Evolutionary conservation across 2,113 vertebrate genomes (phyloP).

Genomic region (Gracilinanus agilis): DNA sequence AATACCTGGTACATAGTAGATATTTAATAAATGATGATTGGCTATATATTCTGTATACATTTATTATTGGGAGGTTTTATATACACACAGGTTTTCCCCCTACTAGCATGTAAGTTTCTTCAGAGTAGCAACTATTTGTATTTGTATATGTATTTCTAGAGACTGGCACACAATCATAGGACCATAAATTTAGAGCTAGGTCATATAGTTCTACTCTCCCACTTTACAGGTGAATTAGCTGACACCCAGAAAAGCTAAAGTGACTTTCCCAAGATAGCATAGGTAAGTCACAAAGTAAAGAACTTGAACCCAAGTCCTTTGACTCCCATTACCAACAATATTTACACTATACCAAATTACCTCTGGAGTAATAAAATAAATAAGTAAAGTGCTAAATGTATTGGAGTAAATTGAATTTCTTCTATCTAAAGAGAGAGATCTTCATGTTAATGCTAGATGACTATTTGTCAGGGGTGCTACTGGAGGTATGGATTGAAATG

Average conservation of each 20-base stretch:
- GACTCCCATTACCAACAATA: background rate
- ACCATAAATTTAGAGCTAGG: background rate
- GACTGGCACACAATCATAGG: background rate
- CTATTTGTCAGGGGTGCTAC: background rate
- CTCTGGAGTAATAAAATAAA: background rate
- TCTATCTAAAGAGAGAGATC: background rate
- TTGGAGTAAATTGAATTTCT: background rate
- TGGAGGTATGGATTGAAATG: background rate
- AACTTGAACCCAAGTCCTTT: background rate
- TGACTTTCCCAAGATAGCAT: background rate
- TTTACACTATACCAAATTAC: background rate
- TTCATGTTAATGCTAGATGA: background rate
- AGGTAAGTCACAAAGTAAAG: background rate
- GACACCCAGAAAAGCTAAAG: background rate
- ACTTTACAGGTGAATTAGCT: background rate
- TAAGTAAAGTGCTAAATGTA: background rate
- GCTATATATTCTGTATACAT: background rate
- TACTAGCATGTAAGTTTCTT: background rate
- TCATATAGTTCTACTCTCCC: background rate
- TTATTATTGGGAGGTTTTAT: background rate
- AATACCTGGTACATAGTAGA: background rate
- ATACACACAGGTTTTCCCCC: background rate
- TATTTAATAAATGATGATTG: background rate
- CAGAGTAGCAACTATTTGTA: background rate
- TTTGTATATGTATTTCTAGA: background rate